phyloP scores from a whole-genome alignment of 2,797 vertebrate genomes.

The Acipenser ruthenus region DNA sequence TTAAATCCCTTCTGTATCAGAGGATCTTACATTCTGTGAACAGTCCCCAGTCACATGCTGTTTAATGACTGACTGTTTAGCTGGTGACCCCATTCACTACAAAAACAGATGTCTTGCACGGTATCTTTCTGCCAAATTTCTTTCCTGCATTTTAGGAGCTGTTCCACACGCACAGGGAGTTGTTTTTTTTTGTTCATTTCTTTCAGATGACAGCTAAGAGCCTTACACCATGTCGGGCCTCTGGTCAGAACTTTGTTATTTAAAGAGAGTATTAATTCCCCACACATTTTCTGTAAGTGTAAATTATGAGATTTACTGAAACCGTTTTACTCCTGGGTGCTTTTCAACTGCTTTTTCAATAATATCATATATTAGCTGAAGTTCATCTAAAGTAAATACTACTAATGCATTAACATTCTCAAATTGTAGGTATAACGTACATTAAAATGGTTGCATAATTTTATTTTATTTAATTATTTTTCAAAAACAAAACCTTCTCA shows the following conservation, averaged over 20 bases:
- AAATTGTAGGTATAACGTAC: too few relatives aligned
- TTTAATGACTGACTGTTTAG: conserved; percentile 48
- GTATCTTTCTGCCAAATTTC: conserved; percentile 53
- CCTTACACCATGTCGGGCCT: conserved; percentile 27
- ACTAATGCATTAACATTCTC: too few relatives aligned
- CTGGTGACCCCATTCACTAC: conserved; percentile 54
- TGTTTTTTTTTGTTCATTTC: conserved; percentile 57
- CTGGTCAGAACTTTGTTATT: conserved; percentile 33
- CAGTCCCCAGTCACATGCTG: conserved; percentile 48
- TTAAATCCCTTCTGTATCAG: conserved; percentile 37
- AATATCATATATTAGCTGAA: too few relatives aligned
- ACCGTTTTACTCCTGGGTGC: too few relatives aligned
- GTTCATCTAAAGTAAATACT: too few relatives aligned
- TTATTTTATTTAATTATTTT: too few relatives aligned
- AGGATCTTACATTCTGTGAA: conserved; percentile 47
- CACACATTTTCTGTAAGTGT: not conserved
- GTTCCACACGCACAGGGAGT: conserved; percentile 56
- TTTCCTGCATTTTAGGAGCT: conserved; percentile 52
- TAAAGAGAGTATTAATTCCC: conserved; percentile 28
- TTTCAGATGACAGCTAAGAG: conserved; percentile 53
- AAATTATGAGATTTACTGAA: not conserved
- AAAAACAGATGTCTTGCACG: conserved; percentile 61
- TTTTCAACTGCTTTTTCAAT: too few relatives aligned
- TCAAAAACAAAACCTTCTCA: too few relatives aligned
- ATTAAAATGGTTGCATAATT: too few relatives aligned